Evolutionary conservation across 2,888 invertebrate species (phyloP), one percentile per base, ranked within the genome.

Genomic region (Scaptomyza polygonia): DNA sequence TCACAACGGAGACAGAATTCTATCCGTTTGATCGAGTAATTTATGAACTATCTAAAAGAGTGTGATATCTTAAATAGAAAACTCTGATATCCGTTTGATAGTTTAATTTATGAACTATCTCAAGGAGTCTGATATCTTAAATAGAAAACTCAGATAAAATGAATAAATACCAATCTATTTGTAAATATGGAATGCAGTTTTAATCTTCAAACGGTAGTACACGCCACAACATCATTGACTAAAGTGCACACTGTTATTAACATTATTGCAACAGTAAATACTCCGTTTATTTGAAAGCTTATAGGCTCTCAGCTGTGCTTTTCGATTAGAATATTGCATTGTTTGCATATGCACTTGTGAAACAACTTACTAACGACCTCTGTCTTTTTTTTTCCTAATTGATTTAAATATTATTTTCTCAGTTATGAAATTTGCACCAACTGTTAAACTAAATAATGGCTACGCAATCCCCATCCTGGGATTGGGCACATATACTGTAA

Each of bases 401-500:
- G 3, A 5, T 40, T 4, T 39, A 1, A 32, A 29, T 34, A 63
- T 36, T 30, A 18, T 53, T 39, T 16, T 30, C 16, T 14, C 18
- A 43, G 32, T 7, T 14, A 81, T 87, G 67, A 85, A 86, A 54
- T 57, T 79, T 5, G 89, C 90, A 49, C 90, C 93, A 0, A 89
- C 89, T 16, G 68, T 93, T 1, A 92, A 92, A 69, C 90, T 95
- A 39, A 94, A 93, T 86, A 93, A 94, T 90, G 94, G 94, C 0
- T 81, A 86, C 5, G 88, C 92, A 49, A 94, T 95, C 86, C 95
- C 95, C 0, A 88, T 92, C 12, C 74, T 95, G 18, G 95, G 95
- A 0, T 86, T 95, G 12, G 95, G 95, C 1, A 95, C 95, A 0
- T 95, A 94, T 64, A 86, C 91, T 81, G 94, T 94, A 86, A 91